Evolutionary conservation across 2,888 invertebrate genomes (phyloP).

Genomic region (Callinectes sapidus): DNA sequence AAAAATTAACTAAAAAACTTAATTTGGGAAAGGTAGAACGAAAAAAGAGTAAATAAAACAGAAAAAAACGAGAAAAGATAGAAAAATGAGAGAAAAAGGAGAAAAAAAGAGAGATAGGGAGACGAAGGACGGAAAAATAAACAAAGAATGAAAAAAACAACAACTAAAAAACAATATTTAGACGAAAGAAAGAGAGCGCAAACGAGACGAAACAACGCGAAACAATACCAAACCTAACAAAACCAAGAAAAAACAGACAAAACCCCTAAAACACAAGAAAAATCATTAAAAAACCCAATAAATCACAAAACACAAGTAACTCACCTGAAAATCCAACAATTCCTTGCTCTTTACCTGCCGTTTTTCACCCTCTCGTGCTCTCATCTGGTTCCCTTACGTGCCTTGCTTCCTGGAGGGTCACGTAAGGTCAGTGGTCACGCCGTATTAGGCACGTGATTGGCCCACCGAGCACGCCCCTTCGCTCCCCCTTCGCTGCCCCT

Average conservation of each 20-base stretch:
- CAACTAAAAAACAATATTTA: too few relatives aligned
- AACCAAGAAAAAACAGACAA: too few relatives aligned
- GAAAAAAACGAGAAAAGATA: neutral
- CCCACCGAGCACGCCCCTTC: neutral
- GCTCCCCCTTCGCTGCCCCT: neutral
- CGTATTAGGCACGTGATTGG: constrained; percentile 26
- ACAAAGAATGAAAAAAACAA: too few relatives aligned
- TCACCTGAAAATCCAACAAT: neutral
- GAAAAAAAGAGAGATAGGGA: too few relatives aligned
- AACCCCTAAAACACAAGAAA: too few relatives aligned
- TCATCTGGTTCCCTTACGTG: neutral
- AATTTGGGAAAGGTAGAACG: too few relatives aligned
- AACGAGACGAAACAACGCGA: too few relatives aligned
- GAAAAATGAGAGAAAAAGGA: neutral
- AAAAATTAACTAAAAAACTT: neutral
- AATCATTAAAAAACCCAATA: neutral
- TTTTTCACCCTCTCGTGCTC: neutral
- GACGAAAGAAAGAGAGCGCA: too few relatives aligned
- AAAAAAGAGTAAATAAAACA: too few relatives aligned
- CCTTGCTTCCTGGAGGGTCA: neutral
- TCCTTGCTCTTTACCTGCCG: neutral
- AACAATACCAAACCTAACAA: too few relatives aligned
- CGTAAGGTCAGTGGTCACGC: constrained; percentile 17
- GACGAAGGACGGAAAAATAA: too few relatives aligned
- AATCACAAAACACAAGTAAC: neutral